Evolutionary conservation across 1,140 invertebrate genomes (phyloP).

Genomic region (Aphidius ervi): DNA sequence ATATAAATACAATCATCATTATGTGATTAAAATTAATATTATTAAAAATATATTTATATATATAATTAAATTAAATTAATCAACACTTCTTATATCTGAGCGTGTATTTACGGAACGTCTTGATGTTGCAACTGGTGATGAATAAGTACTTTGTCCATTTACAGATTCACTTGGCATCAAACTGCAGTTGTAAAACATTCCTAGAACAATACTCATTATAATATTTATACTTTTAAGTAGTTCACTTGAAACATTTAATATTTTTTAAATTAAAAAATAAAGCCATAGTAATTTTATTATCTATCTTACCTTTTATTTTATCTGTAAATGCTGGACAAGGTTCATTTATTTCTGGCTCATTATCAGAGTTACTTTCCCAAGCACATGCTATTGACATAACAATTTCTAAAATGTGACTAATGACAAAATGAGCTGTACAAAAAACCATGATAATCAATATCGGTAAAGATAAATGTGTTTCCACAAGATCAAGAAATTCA

Average conservation of each 20-base stretch:
- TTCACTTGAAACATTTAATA: no score
- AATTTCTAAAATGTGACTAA: constrained; percentile 30
- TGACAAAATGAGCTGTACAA: constrained; percentile 35
- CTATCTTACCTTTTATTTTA: constrained; percentile 12
- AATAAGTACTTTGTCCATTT: not conserved
- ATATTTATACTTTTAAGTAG: no score
- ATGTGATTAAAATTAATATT: no score
- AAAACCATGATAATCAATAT: constrained; percentile 35
- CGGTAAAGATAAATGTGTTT: constrained; percentile 33
- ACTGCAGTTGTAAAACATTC: constrained; percentile 15
- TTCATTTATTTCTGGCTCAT: constrained; percentile 13
- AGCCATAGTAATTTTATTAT: no score
- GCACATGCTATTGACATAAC: constrained; percentile 19
- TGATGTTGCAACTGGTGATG: not conserved
- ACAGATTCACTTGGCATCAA: constrained; percentile 12
- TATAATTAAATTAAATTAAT: no score
- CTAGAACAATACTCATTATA: not conserved
- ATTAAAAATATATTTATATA: no score
- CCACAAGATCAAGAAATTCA: constrained; percentile 34
- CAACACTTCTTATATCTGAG: no score
- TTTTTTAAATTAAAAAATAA: no score
- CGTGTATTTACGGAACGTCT: no score
- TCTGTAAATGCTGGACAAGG: not conserved
- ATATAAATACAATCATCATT: not conserved
- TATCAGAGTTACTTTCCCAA: constrained; percentile 11